These are phyloP conservation scores for Blera fallax DNA, from an alignment of 2,888 invertebrate genomes.

Conservation along the genomic window DNA sequence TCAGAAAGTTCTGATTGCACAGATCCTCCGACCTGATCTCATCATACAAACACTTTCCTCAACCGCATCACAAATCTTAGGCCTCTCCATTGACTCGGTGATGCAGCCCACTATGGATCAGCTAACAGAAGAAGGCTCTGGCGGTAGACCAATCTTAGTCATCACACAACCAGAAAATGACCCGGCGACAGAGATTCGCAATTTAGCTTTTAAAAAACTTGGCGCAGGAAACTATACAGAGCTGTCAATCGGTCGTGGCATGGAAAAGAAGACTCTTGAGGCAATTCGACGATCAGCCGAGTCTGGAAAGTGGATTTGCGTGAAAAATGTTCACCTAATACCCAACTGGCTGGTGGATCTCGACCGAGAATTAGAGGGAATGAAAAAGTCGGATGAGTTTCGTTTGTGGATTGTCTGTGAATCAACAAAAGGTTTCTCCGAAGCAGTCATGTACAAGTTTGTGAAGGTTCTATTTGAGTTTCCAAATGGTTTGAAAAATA, in stretches of 20 bases:
- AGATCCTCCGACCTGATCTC: conserved; percentile 92
- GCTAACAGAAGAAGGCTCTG: conserved; percentile 78
- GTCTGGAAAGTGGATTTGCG: conserved; percentile 88
- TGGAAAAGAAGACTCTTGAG: conserved; percentile 85
- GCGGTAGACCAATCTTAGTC: conserved; percentile 89
- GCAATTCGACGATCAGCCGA: conserved; percentile 84
- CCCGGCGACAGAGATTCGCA: conserved; percentile 91
- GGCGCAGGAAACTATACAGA: conserved; percentile 84
- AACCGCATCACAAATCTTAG: conserved; percentile 83
- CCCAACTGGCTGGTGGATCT: conserved; percentile 87
- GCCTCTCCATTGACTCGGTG: conserved; percentile 80
- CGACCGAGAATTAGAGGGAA: conserved; percentile 85
- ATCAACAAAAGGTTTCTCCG: conserved; percentile 88
- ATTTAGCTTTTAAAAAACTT: conserved; percentile 84
- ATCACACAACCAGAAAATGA: conserved; percentile 95
- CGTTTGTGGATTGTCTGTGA: conserved; percentile 94
- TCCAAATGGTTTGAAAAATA: conserved; percentile 93
- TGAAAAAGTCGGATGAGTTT: conserved; percentile 84
- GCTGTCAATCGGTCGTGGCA: conserved; percentile 91
- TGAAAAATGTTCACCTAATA: conserved; percentile 91
- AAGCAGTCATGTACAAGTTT: conserved; percentile 89
- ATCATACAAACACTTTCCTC: conserved; percentile 89
- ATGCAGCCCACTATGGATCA: conserved; percentile 79
- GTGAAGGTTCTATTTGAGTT: conserved; percentile 92
- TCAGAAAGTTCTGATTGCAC: conserved; percentile 90